Evolutionary conservation across 2,888 invertebrate genomes (phyloP), one percentile per base, ranked within the genome.

Genomic region (Dicyrtoma fusca): DNA sequence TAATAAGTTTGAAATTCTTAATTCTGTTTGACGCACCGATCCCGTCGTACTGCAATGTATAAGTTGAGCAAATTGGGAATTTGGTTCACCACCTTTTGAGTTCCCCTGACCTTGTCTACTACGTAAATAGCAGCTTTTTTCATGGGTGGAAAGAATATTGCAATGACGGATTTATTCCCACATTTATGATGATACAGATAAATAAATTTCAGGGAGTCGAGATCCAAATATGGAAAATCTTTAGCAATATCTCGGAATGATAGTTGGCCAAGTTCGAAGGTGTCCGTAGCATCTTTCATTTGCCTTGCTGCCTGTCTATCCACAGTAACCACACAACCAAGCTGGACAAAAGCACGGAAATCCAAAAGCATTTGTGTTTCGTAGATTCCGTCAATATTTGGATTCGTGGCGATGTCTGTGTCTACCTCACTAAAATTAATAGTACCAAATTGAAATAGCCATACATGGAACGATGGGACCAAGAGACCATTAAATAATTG

Each of bases 341-440:
- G 86, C 77, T 91, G 88, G 69, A 94, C 87, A 0, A 98, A 86
- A 0, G 91, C 91, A 68, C 97, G 87, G 83, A 97, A 97, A 81
- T 92, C 88, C 8, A 95, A 85, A 0, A 95, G 92, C 84, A 97
- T 90, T 84, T 97, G 95, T 0, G 97, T 97, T 86, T 99, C 99
- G 83, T 99, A 99, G 77, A 99, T 95, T 23, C 99, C 99, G 85
- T 97, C 98, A 71, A 98, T 92, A 82, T 95, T 92, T 0, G 96
- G 95, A 64, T 71, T 65, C 11, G 93, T 91, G 0, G 93, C 90
- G 69, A 92, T 84, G 83, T 93, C 92, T 8, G 90, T 88, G 83
- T 90, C 88, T 76, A 92, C 85, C 81, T 91, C 90, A 81, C 90
- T 91, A 83, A 14, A 83, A 65, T 34, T 49, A 25, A 70, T 47